Base-by-base conservation (phyloP, 92 coral and sea anemone species). In the Epizoanthus fatuus region DNA sequence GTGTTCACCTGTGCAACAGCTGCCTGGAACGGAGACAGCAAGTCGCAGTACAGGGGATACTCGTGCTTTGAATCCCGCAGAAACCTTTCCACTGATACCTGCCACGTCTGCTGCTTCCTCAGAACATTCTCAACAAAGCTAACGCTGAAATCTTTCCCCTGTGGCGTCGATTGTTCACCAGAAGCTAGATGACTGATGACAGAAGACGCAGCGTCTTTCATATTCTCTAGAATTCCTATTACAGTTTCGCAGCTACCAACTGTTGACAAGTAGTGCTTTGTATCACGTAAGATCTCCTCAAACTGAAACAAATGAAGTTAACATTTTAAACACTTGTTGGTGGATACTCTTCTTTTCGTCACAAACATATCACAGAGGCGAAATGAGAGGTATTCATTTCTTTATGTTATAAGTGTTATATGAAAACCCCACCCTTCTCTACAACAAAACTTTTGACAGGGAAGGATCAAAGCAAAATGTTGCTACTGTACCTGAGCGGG, bases 11-110 rank as follows among this genome's bases (percentile, higher is more conserved):
- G 99, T 55, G 93, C 87, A 17, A 92, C 80, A 8, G 93, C 94
- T 25, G 95, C 86, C 35, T 90, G 87, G 60, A 91, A 97, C 9
- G 99, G 98, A 12, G 83, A 90, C 49, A 94, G 72, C 22, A 97
- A 54, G 81, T 97, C 99, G n/a, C 91, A 60, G 69, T 97, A 97
- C 44, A 92, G 91, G 3, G 95, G 92, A 78, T 80, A 93, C 60
- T 93, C 94, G 80, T 81, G 84, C 80, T 80, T 86, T 45, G 90
- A 75, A 66, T 88, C 94, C 13, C 69, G 72, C 32, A 91, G 85
- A 74, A 97, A 93, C 75, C 85, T 91, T 80, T 90, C 82, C 39
- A 78, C 82, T 14, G 98, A 95, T 0, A 56, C 78, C 19, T 64
- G 25, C 98, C 95, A 95, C 13, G 92, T 86, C 60, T 86, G 75